A percentile compares a stretch with the other conserved stretches of the same genome.
These are phyloP conservation scores for Isichthys henryi DNA, from an alignment of 2,113 vertebrate genomes.

Conservation along the genomic window DNA sequence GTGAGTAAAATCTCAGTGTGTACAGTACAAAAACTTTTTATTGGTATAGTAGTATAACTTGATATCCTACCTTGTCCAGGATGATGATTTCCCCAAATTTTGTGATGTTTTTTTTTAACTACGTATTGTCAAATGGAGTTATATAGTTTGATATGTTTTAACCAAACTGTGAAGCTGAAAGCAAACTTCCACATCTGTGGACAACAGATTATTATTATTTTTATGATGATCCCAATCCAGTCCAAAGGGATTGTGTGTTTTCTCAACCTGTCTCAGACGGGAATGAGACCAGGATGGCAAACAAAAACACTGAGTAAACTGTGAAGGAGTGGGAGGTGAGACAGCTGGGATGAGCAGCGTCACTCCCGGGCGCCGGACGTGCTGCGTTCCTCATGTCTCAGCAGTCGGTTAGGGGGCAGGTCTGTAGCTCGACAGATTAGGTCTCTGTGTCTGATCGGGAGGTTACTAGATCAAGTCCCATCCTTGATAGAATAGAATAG, in stretches of 20 bases:
- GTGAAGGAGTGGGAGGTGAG: neutral
- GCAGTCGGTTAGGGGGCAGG: neutral
- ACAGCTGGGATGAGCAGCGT: neutral
- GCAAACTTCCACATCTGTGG: neutral
- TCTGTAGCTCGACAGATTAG: neutral
- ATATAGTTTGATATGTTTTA: neutral
- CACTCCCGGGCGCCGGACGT: neutral
- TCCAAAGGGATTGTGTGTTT: neutral
- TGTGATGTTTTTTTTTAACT: neutral
- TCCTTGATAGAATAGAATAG: neutral
- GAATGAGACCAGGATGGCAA: neutral
- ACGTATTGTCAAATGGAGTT: neutral
- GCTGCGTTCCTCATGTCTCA: neutral
- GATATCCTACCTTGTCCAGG: neutral
- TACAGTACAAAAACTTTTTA: no score
- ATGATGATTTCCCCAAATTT: neutral
- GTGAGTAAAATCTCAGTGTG: no score
- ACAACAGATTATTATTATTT: neutral
- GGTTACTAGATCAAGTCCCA: neutral
- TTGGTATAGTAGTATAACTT: neutral
- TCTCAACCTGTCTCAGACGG: neutral
- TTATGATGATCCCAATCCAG: neutral
- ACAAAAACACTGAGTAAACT: neutral
- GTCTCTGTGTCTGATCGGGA: neutral
- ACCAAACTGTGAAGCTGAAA: neutral